A percentile compares a stretch with the other conserved stretches of the same genome.
These are phyloP conservation scores for Rhincodon typus DNA, from an alignment of 2,797 vertebrate genomes.

Conservation along the genomic window DNA sequence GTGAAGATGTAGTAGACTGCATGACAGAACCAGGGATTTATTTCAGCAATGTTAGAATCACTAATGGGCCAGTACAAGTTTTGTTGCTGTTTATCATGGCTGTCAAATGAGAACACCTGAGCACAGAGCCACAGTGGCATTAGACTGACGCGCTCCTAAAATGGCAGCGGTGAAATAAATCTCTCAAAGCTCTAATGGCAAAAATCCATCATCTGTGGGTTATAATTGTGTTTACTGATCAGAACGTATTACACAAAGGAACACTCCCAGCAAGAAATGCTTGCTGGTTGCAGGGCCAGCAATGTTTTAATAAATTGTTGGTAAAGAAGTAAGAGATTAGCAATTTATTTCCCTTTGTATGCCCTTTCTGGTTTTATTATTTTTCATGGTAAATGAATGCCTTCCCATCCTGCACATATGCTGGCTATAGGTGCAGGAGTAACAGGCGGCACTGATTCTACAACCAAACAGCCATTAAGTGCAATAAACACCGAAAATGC, in stretches of 20 bases:
- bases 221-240: background rate
- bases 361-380: background rate
- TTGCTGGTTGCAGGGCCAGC: background rate
- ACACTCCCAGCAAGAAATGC: too few relatives aligned
- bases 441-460: too few relatives aligned
- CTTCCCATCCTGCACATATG: background rate
- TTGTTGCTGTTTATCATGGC: background rate
- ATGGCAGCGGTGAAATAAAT: slow-evolving; percentile 3
- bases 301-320: background rate
- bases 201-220: background rate
- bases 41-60: background rate
- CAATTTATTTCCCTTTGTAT: background rate
- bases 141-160: background rate
- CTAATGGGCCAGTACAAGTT: background rate
- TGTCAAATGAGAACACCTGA: background rate
- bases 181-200: background rate
- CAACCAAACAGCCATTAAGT: background rate
- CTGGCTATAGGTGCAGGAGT: background rate
- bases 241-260: background rate
- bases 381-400: background rate
- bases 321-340: background rate
- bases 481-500: too few relatives aligned
- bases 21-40: background rate
- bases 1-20: background rate
- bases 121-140: background rate